These are phyloP conservation scores for Syritta pipiens DNA, from an alignment of 2,888 invertebrate species.

Conservation along the genomic window DNA sequence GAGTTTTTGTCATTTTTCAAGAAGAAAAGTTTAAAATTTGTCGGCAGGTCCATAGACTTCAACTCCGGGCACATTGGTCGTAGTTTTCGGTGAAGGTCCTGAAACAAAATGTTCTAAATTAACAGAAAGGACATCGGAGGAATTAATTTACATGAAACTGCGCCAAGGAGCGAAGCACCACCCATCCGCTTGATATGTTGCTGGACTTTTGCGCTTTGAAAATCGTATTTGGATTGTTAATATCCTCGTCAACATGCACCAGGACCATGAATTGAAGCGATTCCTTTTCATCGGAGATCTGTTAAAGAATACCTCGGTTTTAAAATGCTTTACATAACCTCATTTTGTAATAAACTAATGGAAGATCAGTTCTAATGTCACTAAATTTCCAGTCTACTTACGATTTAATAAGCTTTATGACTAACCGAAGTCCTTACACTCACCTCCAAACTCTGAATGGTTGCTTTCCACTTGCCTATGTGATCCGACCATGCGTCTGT, in stretches of 20 bases:
- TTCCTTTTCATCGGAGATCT: conserved; percentile 81
- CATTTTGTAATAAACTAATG: background rate
- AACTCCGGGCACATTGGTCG: conserved; percentile 90
- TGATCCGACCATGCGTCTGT: conserved; percentile 96
- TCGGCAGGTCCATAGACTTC: conserved; percentile 90
- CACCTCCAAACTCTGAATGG: conserved; percentile 90
- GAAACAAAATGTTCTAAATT: conserved; percentile 79
- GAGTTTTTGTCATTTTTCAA: conserved; percentile 90
- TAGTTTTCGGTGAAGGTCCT: conserved; percentile 91
- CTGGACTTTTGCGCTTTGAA: conserved; percentile 79
- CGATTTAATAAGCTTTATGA: too few species aligned
- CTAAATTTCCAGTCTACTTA: too few species aligned
- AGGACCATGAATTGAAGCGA: conserved; percentile 87
- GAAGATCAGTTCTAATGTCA: too few species aligned
- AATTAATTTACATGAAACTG: conserved; percentile 82
- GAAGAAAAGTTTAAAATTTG: conserved; percentile 89
- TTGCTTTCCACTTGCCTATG: conserved; percentile 92
- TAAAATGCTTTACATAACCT: conserved; percentile 23
- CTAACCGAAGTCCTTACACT: too few species aligned
- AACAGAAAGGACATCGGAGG: background rate
- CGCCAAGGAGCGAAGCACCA: conserved; percentile 83
- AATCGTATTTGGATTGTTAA: conserved; percentile 71
- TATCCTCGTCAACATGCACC: conserved; percentile 85
- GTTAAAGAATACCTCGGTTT: conserved; percentile 57
- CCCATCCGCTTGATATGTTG: conserved; percentile 85